Percentiles rank a stretch among this genome's conserved stretches.
Conservation (phyloP, 2,113 vertebrate genomes). For the Siniperca chuatsi region DNA sequence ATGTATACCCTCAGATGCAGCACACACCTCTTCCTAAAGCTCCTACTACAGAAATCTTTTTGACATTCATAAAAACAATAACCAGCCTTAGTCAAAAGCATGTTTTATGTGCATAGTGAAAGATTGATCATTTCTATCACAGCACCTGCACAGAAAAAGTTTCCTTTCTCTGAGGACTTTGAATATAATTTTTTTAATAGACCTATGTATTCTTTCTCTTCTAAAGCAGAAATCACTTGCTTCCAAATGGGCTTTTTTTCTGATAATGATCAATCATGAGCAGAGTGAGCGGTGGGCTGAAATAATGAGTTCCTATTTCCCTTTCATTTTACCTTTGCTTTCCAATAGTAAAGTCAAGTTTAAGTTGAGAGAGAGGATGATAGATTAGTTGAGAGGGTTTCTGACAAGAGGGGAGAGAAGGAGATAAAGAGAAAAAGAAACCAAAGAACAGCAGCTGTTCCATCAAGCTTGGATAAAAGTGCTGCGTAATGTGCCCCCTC, state of each 20-base stretch:
- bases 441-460: constrained; percentile 64
- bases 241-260: constrained; percentile 71
- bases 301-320: constrained; percentile 83
- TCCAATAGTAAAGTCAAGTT: constrained; percentile 69
- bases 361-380: constrained; percentile 68
- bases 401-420: constrained; percentile 55
- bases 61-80: constrained; percentile 40
- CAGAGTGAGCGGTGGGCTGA: constrained; percentile 66
- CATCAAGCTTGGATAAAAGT: constrained; percentile 72
- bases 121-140: constrained; percentile 54
- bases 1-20: neutral
- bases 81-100: constrained; percentile 25
- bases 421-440: constrained; percentile 50
- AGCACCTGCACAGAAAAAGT: constrained; percentile 17
- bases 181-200: constrained; percentile 51
- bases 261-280: constrained; percentile 78
- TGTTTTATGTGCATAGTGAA: constrained; percentile 41
- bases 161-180: constrained; percentile 48
- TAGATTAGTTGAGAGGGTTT: constrained; percentile 66
- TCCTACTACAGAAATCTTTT: constrained; percentile 17
- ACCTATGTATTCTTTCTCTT: constrained; percentile 51
- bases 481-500: constrained; percentile 70
- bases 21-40: neutral
- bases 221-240: constrained; percentile 66
- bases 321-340: constrained; percentile 74